Conservation (phyloP, 2,888 invertebrate species). For the Hirtodrosophila confusa region DNA sequence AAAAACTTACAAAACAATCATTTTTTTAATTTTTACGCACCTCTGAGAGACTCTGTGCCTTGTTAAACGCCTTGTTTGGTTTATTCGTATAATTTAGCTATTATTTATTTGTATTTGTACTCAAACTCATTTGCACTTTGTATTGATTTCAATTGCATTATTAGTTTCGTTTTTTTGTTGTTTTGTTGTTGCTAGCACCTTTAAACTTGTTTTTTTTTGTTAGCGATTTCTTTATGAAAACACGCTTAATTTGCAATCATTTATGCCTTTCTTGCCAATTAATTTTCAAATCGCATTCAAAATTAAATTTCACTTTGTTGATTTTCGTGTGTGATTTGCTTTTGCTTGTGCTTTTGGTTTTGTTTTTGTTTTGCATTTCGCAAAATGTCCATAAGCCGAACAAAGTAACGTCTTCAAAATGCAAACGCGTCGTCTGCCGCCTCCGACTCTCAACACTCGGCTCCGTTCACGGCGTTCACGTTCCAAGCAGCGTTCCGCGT, state of each 20-base stretch:
- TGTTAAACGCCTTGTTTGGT: conserved; percentile 15
- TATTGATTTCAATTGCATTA: conserved; percentile 38
- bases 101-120: conserved; percentile 26
- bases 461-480: conserved; percentile 23
- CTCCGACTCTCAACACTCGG: conserved; percentile 21
- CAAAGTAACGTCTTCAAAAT: conserved; percentile 52
- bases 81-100: conserved; percentile 9
- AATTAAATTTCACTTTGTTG: conserved; percentile 60
- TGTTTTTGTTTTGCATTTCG: conserved; percentile 47
- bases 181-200: conserved; percentile 26
- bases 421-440: conserved; percentile 42
- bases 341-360: conserved; percentile 26
- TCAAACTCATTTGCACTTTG: conserved; percentile 41
- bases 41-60: conserved; percentile 27
- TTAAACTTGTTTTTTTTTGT: conserved; percentile 40
- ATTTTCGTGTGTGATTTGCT: conserved; percentile 33
- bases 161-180: conserved; percentile 31
- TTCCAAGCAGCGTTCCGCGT: conserved; percentile 45
- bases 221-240: conserved; percentile 45
- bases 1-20: neutral
- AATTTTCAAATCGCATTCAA: conserved; percentile 51
- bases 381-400: conserved; percentile 49
- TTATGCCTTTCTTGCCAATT: conserved; percentile 53
- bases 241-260: conserved; percentile 46
- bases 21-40: conserved; percentile 39